Evolutionary conservation across 2,888 invertebrate species (phyloP), one percentile per base, ranked within the genome.

Genomic region (Apotomis turbidana): DNA sequence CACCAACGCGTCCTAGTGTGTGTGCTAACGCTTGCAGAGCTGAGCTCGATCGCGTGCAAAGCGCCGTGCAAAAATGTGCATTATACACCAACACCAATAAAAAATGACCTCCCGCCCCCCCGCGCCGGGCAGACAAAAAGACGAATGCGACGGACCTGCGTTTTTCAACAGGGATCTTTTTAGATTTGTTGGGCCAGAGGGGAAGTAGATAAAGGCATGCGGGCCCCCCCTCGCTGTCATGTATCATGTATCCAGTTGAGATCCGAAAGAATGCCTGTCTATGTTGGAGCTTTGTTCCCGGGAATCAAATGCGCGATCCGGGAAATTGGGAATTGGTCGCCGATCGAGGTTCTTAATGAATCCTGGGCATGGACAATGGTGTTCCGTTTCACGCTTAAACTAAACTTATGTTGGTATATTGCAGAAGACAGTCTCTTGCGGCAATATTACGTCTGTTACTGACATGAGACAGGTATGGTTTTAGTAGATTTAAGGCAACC

Each of bases 61-160:
- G 87, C 86, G 86, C 89, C 88, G 86, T 92, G 92, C 92, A 92
- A 90, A 91, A 93, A 91, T 91, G 89, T 90, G 90, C 87, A 87
- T 85, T 85, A 85, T 83, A 84, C 81, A 81, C 83, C 85, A 83
- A 85, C 80, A 86, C 91, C 90, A 90, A 80, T 78, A 80, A 76
- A 81, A 80, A 78, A 77, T 84, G 91, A 87, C 83, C 88, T 83
- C 83, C 86, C 83, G 70, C 78, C 81, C 82, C 83, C 80, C 87
- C 80, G 81, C 75, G 74, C 71, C 69, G 59, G 74, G 76, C 76
- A 76, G 74, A 78, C 79, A 85, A 86, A 89, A 85, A 85, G 86
- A 84, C 81, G 81, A 83, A 79, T 76, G 79, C 81, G 80, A 80
- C 79, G 80, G 78, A 77, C 76, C 76, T 78, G 74, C 78, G 81